Base-by-base conservation (phyloP, 1,140 invertebrate species). In the Melitaea cinxia region DNA sequence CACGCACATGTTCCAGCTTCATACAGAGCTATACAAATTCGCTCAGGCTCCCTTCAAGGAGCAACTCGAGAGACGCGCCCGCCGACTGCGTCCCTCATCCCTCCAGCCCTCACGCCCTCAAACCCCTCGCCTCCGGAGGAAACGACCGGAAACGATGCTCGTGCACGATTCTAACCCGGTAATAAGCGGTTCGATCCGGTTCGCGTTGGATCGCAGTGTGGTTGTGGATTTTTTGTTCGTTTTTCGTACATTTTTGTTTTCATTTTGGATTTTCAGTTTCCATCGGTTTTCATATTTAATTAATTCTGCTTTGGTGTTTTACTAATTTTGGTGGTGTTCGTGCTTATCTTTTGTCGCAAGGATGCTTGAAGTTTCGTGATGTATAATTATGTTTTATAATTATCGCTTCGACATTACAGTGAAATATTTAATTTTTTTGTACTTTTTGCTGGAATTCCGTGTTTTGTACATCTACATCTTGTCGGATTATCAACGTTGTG, bases 11-110 rank as follows among this genome's bases (percentile, higher is more conserved):
- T 74, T 66, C 23, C 77, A 88, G 85, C 68, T 88, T 59, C 81
- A 86, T 77, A 77, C 73, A 59, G 86, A 89, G 72, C 67, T 86
- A 66, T 75, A 83, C 76, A 77, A 69, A 37, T 78, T 78, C 59
- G 78, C 68, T 15, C 73, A 73, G 28, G 70, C 69, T 35, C 73
- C 75, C 21, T 68, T 37, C 68, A 49, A 60, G 37, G 37, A 42
- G 17, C 28, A 5, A 19, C 54, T 57, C 6, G 70, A 62, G 57
- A 15, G 45, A 2, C 23, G 10, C 42, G 45, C 37, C 24, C 64
- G 59, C 0, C 57, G 71, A 1, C 15, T 24, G 14, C 73, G 82
- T 0, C 82, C 82, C 15, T 53, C 75, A 6, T 85, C 82, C 2
- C 79, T 86, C 57, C 83, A 85, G 72, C 79, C 80, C 42, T 17